These are phyloP conservation scores for Morone saxatilis DNA, from an alignment of 2,113 vertebrate genomes.

Conservation along the genomic window DNA sequence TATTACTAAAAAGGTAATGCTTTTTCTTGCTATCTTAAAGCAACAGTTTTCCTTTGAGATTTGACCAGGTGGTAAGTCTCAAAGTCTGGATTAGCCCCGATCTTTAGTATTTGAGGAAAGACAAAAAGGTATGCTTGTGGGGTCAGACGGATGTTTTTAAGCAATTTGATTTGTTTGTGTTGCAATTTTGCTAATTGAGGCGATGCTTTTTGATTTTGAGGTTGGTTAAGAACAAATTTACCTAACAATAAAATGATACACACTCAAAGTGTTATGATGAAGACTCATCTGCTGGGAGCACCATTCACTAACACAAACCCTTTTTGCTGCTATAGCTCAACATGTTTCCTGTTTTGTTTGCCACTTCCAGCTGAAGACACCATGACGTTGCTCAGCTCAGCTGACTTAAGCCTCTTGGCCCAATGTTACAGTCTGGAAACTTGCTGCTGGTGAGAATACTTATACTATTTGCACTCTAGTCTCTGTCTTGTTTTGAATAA, in stretches of 20 bases:
- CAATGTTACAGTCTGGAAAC: conserved; percentile 64
- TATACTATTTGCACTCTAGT: conserved; percentile 37
- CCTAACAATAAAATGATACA: conserved; percentile 30
- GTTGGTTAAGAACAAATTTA: conserved; percentile 13
- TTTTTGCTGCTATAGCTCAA: conserved; percentile 15
- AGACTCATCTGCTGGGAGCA: neutral
- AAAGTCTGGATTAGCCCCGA: conserved; percentile 17
- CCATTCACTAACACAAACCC: conserved; percentile 14
- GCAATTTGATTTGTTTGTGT: neutral
- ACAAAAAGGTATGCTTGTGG: neutral
- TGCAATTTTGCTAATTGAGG: neutral
- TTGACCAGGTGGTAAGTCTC: conserved; percentile 18
- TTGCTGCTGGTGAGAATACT: conserved; percentile 33
- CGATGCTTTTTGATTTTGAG: conserved; percentile 14
- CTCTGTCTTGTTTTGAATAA: conserved; percentile 61
- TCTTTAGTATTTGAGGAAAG: conserved; percentile 6
- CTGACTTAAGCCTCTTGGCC: conserved; percentile 55
- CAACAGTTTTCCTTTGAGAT: conserved; percentile 5
- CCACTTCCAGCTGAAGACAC: conserved; percentile 34
- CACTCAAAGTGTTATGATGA: neutral
- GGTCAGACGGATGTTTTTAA: conserved; percentile 4
- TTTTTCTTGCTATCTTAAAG: conserved; percentile 14
- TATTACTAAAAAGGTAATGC: neutral
- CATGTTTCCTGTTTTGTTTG: conserved; percentile 40
- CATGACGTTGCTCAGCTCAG: conserved; percentile 44